phyloP scores from a whole-genome alignment of 2,888 invertebrate species.

The Candidula unifasciata region DNA sequence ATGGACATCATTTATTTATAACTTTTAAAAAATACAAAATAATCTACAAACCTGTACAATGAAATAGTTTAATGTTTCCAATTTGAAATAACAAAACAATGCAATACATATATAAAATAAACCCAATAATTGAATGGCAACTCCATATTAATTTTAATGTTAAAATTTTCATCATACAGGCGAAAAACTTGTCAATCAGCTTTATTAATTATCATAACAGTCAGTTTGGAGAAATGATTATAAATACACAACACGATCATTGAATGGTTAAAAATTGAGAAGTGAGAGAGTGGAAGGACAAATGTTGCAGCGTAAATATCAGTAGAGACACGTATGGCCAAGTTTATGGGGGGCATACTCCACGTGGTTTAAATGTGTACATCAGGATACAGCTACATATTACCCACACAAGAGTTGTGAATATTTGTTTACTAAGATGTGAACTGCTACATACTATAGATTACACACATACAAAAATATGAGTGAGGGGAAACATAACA shows the following conservation, averaged over 20 bases:
- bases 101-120: background rate
- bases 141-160: background rate
- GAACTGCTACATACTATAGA: too few relatives aligned
- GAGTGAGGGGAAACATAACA: too few relatives aligned
- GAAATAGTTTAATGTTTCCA: background rate
- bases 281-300: background rate
- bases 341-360: background rate
- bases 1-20: slow-evolving; percentile 4
- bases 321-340: background rate
- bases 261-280: too few relatives aligned
- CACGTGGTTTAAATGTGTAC: background rate
- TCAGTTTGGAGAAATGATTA: too few relatives aligned
- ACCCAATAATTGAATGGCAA: too few relatives aligned
- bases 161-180: background rate
- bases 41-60: slow-evolving; percentile 25
- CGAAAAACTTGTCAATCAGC: too few relatives aligned
- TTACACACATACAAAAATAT: too few relatives aligned
- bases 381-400: too few relatives aligned
- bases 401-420: too few relatives aligned
- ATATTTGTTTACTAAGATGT: too few relatives aligned
- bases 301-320: background rate
- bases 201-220: too few relatives aligned
- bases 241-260: too few relatives aligned
- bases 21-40: background rate
- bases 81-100: slow-evolving; percentile 18